Conservation (phyloP, 2,888 invertebrate species). For the Spatulosminthurus flaviceps region DNA sequence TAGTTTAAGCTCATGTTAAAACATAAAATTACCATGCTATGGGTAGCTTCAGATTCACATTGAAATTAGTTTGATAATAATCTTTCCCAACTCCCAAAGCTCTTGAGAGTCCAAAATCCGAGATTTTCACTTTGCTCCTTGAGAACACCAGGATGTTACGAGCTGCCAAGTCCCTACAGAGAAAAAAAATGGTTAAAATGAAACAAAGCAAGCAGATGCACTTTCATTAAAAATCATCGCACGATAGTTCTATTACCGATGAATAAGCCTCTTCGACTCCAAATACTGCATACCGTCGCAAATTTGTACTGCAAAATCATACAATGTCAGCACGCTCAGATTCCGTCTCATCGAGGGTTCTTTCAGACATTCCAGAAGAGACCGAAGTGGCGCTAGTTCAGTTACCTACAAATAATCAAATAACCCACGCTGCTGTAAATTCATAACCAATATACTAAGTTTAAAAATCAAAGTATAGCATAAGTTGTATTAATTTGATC, state of each 20-base stretch:
- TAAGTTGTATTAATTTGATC: too few species aligned
- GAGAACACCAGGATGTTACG: conserved; percentile 97
- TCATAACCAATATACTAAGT: too few species aligned
- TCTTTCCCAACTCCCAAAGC: conserved; percentile 97
- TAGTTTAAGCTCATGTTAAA: too few species aligned
- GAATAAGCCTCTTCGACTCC: conserved; percentile 94
- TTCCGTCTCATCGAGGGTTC: conserved; percentile 89
- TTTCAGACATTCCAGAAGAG: conserved; percentile 93
- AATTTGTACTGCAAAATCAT: conserved; percentile 95
- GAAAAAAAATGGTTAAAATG: neutral
- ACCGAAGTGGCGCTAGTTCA: conserved; percentile 93
- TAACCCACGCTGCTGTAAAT: too few species aligned
- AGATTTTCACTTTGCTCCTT: conserved; percentile 96
- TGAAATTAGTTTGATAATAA: conserved; percentile 98
- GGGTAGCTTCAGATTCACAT: conserved; percentile 94
- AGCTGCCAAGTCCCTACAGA: conserved; percentile 88
- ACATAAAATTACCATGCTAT: conserved; percentile 83
- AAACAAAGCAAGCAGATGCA: neutral
- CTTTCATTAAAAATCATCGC: conserved; percentile 13
- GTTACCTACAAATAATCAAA: conserved; percentile 74
- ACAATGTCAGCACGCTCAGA: conserved; percentile 90
- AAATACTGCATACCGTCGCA: conserved; percentile 98
- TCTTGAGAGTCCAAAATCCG: conserved; percentile 92
- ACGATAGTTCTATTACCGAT: conserved; percentile 71
- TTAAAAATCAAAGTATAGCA: too few species aligned